These are phyloP conservation scores for Torymus aiolomorphi DNA, from an alignment of 2,888 invertebrate species.

Conservation along the genomic window DNA sequence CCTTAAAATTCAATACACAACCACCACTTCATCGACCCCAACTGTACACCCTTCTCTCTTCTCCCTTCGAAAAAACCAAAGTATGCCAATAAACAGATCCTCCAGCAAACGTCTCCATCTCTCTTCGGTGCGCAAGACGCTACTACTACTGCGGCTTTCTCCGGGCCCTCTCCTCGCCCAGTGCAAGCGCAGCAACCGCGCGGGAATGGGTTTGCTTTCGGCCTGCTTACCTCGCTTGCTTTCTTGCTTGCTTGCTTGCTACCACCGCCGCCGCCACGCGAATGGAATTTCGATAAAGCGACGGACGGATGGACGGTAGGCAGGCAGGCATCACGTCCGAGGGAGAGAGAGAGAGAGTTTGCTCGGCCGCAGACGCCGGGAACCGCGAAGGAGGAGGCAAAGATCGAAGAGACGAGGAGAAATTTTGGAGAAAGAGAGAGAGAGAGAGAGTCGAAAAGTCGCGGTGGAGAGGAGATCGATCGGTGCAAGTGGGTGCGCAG, in stretches of 20 bases:
- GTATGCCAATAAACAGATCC: slow-evolving; percentile 8
- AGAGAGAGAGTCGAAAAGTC: too few species aligned
- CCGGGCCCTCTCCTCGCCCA: too few species aligned
- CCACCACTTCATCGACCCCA: too few species aligned
- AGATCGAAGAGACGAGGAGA: slow-evolving; percentile 1
- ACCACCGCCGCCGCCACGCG: slow-evolving; percentile 62
- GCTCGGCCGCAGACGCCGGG: slow-evolving; percentile 47
- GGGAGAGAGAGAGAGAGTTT: slow-evolving; percentile 44
- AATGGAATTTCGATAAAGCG: slow-evolving; percentile 71
- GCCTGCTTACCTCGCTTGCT: not conserved
- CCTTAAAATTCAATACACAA: too few species aligned
- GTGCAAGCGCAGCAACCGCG: slow-evolving; percentile 47
- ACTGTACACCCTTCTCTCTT: too few species aligned
- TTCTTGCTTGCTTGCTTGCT: too few species aligned
- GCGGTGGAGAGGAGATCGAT: too few species aligned
- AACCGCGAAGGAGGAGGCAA: slow-evolving; percentile 17
- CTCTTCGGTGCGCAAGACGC: too few species aligned
- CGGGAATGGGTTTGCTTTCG: slow-evolving; percentile 69
- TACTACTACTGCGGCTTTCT: too few species aligned
- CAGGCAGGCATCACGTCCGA: slow-evolving; percentile 55
- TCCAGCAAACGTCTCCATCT: not conserved
- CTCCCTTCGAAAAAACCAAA: not conserved
- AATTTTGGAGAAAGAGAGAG: not conserved
- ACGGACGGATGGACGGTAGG: slow-evolving; percentile 37
- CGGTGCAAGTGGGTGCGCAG: too few species aligned